Base-by-base conservation (phyloP, 2,797 vertebrate genomes). In the Eulemur albifrons region DNA sequence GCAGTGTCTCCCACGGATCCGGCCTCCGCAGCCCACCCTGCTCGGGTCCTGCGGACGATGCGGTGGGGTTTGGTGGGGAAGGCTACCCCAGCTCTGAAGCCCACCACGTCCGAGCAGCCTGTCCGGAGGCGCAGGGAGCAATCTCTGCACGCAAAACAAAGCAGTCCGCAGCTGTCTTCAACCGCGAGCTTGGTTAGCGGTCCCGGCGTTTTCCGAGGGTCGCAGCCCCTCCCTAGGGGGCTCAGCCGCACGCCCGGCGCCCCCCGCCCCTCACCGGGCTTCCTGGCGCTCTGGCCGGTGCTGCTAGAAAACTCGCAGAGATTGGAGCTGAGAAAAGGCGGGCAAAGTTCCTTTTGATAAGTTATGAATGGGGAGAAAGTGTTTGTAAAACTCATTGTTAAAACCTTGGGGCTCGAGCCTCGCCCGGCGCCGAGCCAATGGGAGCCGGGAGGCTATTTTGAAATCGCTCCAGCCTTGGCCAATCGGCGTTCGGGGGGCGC, bases 301-400 rank as follows among this genome's bases (percentile, higher is more conserved):
- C 45, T 0, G 10, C 32, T 35, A 9, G 52, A 83, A 90, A 93
- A 59, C 90, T 59, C 32, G 5, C 76, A 7, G 79, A 80, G 73
- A 50, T 17, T 12, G 97, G 95, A 97, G 97, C 98, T 88, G 91
- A 97, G 98, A 98, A 98, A 98, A 98, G 98, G 99, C 99, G 98
- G 98, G 98, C 98, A 98, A 99, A 99, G 97, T 98, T 97, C 65
- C 85, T 83, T 92, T 93, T 79, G 94, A 65, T 92, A 95, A 97
- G 99, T 99, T 99, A 99, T 99, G 99, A 99, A 99, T 99, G 99
- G 95, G 98, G 98, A 99, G 98, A 99, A 98, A 98, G 99, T 99
- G 99, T 99, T 98, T 98, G 99, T 98, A 98, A 81, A 98, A 98
- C 99, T 99, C 99, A 99, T 99, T 99, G 99, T 99, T 99, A 99